These are phyloP conservation scores for Oenanthe oenanthe DNA, from an alignment of 2,113 vertebrate genomes.

Conservation along the genomic window DNA sequence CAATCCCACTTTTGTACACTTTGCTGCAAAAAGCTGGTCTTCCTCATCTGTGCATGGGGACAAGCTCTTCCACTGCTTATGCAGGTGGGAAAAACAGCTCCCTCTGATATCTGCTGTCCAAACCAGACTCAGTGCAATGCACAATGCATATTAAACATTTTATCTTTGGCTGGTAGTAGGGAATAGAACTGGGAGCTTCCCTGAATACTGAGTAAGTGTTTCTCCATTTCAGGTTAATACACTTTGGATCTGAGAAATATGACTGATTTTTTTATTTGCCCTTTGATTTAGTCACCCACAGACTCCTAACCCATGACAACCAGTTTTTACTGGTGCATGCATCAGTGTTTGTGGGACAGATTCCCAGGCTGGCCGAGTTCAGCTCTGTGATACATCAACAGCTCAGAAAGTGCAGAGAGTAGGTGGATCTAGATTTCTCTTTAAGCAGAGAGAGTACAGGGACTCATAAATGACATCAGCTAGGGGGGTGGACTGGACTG, in stretches of 20 bases:
- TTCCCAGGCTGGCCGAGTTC: neutral
- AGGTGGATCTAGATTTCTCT: neutral
- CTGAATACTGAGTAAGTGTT: neutral
- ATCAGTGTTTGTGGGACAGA: neutral
- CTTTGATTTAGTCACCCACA: neutral
- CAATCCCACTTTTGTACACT: neutral
- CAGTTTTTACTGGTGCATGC: accelerated
- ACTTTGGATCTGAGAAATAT: neutral
- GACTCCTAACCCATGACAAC: neutral
- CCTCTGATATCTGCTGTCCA: neutral
- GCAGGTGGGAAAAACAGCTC: neutral
- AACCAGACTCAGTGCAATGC: neutral
- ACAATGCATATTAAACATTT: neutral
- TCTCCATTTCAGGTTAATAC: neutral
- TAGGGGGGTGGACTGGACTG: neutral
- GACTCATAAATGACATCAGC: neutral
- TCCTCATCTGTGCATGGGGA: neutral
- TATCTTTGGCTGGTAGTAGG: neutral
- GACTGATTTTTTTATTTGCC: neutral
- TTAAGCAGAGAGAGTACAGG: neutral
- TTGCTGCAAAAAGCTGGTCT: neutral
- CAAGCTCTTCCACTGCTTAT: neutral
- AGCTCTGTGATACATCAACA: neutral
- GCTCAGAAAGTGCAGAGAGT: neutral
- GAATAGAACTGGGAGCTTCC: neutral